Conservation (phyloP, 2,888 invertebrate species). For the Orchestes rusci region DNA sequence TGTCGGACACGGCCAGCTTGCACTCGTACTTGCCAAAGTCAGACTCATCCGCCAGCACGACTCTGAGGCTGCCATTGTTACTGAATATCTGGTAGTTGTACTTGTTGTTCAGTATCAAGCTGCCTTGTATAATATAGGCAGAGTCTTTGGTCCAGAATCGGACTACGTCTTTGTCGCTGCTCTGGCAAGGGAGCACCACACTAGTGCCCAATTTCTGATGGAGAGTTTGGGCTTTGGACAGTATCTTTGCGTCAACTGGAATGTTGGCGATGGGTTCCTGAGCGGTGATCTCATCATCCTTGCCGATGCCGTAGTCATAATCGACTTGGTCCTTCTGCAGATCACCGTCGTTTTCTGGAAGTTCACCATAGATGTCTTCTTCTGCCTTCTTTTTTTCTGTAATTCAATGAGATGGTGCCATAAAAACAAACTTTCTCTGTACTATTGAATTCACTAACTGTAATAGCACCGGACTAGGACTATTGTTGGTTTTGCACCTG, state of each 20-base stretch:
- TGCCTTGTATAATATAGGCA: constrained; percentile 29
- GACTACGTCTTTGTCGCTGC: constrained; percentile 20
- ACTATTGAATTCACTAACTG: too few species aligned
- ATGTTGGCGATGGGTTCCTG: constrained; percentile 17
- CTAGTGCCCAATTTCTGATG: constrained; percentile 34
- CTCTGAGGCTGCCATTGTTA: constrained; percentile 27
- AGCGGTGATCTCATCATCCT: constrained; percentile 6
- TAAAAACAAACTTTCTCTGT: too few species aligned
- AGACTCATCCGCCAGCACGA: constrained; percentile 18
- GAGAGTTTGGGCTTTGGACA: constrained; percentile 31
- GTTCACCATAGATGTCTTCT: constrained; percentile 29
- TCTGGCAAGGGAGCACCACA: constrained; percentile 40
- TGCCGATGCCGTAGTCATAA: constrained; percentile 28
- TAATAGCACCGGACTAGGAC: too few species aligned
- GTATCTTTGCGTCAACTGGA: constrained; percentile 21
- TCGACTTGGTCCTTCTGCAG: constrained; percentile 34
- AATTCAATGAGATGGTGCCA: not conserved
- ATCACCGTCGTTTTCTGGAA: constrained; percentile 29
- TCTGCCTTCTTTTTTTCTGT: constrained; percentile 9
- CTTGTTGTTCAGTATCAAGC: constrained; percentile 20
- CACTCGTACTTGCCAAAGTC: constrained; percentile 37
- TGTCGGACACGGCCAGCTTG: constrained; percentile 28
- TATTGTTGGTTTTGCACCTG: too few species aligned
- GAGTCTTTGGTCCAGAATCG: constrained; percentile 32
- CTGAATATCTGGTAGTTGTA: constrained; percentile 25